These are phyloP conservation scores for Enteromius thamalakanensis DNA, from an alignment of 2,797 vertebrate species.

Conservation along the genomic window DNA sequence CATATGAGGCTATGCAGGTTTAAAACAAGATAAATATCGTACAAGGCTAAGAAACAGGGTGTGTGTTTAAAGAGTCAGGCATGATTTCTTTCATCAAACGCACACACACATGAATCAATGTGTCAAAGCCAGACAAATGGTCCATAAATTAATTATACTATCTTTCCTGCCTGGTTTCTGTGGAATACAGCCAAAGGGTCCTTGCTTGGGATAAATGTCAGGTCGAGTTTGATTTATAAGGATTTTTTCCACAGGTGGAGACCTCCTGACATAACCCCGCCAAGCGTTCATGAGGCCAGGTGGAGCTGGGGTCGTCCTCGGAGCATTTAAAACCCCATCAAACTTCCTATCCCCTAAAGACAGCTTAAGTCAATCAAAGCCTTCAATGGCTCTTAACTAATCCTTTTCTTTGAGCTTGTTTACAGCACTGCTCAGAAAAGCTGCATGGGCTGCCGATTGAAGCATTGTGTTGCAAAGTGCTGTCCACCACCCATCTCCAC, in stretches of 20 bases:
- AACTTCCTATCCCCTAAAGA: conserved; percentile 67
- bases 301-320: conserved; percentile 52
- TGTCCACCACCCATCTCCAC: conserved; percentile 53
- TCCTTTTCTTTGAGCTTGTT: conserved; percentile 65
- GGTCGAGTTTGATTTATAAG: conserved; percentile 43
- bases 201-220: conserved; percentile 26
- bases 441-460: conserved; percentile 61
- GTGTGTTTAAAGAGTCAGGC: conserved; percentile 5
- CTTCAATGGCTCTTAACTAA: conserved; percentile 67
- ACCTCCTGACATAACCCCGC: conserved; percentile 34
- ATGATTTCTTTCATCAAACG: conserved; percentile 24
- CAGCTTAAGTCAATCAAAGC: conserved; percentile 70
- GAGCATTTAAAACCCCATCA: conserved; percentile 59
- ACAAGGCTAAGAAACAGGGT: conserved; percentile 14
- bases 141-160: conserved; percentile 37
- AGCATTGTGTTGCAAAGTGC: conserved; percentile 65
- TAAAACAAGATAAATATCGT: conserved; percentile 21
- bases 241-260: conserved; percentile 36
- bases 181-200: conserved; percentile 26
- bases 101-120: conserved; percentile 1
- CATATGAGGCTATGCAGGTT: conserved; percentile 6
- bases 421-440: conserved; percentile 61
- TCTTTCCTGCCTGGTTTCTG: conserved; percentile 14
- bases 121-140: background rate
- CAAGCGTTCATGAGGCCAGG: conserved; percentile 28